Evolutionary conservation across 2,888 invertebrate genomes (phyloP).

Genomic region (Polymixis flavicincta): DNA sequence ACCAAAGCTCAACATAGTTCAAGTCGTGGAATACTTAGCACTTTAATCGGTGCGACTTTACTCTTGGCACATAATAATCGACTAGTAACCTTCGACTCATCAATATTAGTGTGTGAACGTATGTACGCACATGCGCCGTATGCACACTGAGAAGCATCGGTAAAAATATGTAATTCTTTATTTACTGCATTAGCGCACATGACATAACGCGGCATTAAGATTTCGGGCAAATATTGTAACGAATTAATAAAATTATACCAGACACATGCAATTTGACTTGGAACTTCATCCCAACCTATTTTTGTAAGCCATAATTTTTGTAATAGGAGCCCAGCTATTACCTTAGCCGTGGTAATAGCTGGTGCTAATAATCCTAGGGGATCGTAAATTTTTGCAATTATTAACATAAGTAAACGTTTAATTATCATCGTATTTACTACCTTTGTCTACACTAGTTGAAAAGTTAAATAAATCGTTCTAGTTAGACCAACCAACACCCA

Average conservation of each 20-base stretch:
- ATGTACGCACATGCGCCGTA: conserved; percentile 1
- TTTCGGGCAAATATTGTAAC: background rate
- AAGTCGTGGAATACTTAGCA: background rate
- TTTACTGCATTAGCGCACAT: background rate
- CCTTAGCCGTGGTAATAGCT: too few species aligned
- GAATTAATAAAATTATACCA: too few species aligned
- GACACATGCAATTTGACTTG: background rate
- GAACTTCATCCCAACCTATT: background rate
- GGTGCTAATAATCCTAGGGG: too few species aligned
- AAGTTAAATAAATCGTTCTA: background rate
- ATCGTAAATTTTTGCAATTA: too few species aligned
- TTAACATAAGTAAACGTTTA: too few species aligned
- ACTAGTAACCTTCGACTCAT: background rate
- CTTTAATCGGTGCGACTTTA: background rate
- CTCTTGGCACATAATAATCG: background rate
- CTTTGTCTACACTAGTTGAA: background rate
- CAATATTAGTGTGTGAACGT: background rate
- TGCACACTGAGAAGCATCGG: conserved; percentile 1
- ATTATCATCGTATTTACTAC: background rate
- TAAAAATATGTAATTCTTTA: background rate
- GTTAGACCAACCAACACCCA: background rate
- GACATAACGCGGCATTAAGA: background rate
- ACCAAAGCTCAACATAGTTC: background rate
- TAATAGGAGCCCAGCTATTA: too few species aligned
- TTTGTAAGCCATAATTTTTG: background rate